Evolutionary conservation across 1,140 invertebrate genomes (phyloP), one percentile per base, ranked within the genome.

Genomic region (Caenorhabditis brenneri): DNA sequence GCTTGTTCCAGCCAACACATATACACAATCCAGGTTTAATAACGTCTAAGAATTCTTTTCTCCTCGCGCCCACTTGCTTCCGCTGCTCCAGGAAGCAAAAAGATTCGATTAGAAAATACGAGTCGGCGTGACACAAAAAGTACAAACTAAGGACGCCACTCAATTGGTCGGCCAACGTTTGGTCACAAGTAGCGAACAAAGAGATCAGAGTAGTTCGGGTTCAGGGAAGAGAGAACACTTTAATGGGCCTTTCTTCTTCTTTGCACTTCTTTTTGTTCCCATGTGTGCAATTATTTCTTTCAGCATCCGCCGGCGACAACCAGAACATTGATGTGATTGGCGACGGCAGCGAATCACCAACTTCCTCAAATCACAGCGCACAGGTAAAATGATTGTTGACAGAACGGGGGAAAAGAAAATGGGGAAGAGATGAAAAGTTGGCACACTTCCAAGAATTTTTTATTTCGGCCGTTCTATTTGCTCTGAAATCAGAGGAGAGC

Each of bases 271-370:
- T 58, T 4, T 65, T 27, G 22, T 55, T 55, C 27, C 58, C 36
- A 74, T 27, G 5, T 55, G 0, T 29, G 24, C 24, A 55, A 55
- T 42, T 46, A 19, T 46, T 74, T 74, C n/a, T 0, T 74, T 69
- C 48, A 53, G 42, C 65, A 49, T 79, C 82, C 24, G 82, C 65
- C 5, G 65, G 58, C 48, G 82, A 83, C 36, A 55, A 65, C 22
- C 29, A 33, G n/a, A 83, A 58, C 74, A 83, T 83, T 33, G 82
- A 83, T 42, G 55, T 83, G 31, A 48, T 83, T 49, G 82, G 82
- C 69, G 82, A 83, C 29, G 82, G 82, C 69, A 83, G 82, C 48
- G 82, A 83, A 65, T 83, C 79, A 22, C 51, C 82, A 27, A 83
- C 82, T 27, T 83, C 82, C 12, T 83, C 82, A 16, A 74, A 74